Base-by-base conservation (phyloP, 2,797 vertebrate genomes). In the Sternotherus odoratus region DNA sequence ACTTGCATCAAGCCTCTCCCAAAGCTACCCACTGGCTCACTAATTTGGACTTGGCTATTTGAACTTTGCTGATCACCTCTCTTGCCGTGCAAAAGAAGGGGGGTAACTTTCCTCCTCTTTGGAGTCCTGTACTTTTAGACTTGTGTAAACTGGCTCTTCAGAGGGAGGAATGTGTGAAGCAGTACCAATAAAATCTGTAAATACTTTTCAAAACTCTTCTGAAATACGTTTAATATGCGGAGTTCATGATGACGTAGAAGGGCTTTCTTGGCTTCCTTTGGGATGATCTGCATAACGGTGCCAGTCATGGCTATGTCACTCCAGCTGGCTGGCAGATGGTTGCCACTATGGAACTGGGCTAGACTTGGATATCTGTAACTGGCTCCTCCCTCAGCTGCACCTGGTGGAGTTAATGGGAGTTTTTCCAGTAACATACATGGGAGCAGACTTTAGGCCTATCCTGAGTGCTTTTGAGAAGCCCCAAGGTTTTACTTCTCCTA, bases 341-440 rank as follows among this genome's bases (percentile, higher is more conserved):
- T 93, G 17, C 66, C 0, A 0, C 5, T 49, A 39, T 75, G 87
- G 88, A 86, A 63, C 82, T 46, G 28, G 49, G 43, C 63, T 86
- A 56, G 77, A n/a, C 3, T 11, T 50, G 84, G 15, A 36, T 13
- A 60, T 78, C 75, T 56, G 24, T 48, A 19, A 39, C 23, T 33
- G 69, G 43, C 0, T 0, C 2, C 11, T 84, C 79, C 83, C 56
- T 92, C 11, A 3, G n/a, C 36, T 60, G 0, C 0, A 0, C 43
- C 60, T 19, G 17, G 17, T 36, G n/a, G 33, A n/a, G 72, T 72
- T 36, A 3, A 26, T 56, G 63, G 49, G 9, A 30, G 81, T 26
- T 11, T 82, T 90, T 50, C n/a, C 19, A 39, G n/a, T 69, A n/a
- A 23, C 8, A 21, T 36, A 8, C 15, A 13, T 12, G 13, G 39